phyloP scores from a whole-genome alignment of 2,797 vertebrate species.

The Huso huso region DNA sequence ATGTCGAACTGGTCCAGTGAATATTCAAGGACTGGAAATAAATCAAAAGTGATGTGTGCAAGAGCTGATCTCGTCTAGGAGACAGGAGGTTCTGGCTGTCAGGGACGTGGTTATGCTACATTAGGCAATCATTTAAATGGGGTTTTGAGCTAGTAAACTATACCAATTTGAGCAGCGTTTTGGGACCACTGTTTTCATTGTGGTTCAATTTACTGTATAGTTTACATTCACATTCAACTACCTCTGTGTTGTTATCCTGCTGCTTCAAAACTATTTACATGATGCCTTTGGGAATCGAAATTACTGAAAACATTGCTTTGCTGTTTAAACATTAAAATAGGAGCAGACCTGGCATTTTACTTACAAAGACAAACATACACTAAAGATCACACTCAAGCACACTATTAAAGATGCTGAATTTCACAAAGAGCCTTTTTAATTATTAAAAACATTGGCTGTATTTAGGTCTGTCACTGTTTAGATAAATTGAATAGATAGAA shows the following conservation, averaged over 20 bases:
- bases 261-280: not conserved
- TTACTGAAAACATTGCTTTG: not conserved
- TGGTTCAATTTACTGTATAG: constrained; percentile 21
- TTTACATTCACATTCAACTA: not conserved
- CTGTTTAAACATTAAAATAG: not conserved
- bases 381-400: no score
- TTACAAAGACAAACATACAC: no score
- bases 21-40: constrained; percentile 32
- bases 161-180: constrained; percentile 27
- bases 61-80: constrained; percentile 25
- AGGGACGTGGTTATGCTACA: constrained; percentile 32
- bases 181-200: constrained; percentile 36
- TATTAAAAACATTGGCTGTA: no score
- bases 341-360: no score
- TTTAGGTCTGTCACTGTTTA: no score
- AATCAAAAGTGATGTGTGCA: constrained; percentile 19
- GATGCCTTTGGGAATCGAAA: not conserved
- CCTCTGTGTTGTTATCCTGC: not conserved
- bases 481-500: no score
- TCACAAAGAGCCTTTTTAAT: no score
- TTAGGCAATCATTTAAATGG: constrained; percentile 43
- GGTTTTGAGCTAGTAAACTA: constrained; percentile 24
- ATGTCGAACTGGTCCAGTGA: not conserved
- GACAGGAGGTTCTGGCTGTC: constrained; percentile 25
- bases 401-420: no score